These are phyloP conservation scores for Pandemis corylana DNA, from an alignment of 2,888 invertebrate species.

Conservation along the genomic window DNA sequence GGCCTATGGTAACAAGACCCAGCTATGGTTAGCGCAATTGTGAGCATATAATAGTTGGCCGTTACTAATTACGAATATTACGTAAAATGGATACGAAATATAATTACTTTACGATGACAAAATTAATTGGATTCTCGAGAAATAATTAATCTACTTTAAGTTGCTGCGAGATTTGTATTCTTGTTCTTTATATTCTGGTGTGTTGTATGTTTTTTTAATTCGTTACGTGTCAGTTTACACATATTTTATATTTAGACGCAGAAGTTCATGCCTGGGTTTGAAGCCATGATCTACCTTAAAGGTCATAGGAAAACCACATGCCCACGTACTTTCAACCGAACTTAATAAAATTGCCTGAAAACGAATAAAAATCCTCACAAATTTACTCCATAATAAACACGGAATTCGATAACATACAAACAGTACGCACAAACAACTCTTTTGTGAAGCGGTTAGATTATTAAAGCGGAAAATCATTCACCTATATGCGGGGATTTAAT, in stretches of 20 bases:
- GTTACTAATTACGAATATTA: not conserved
- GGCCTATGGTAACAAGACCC: too few species aligned
- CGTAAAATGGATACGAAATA: not conserved
- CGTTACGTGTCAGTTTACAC: too few species aligned
- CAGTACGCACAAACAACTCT: not conserved
- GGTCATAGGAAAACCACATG: too few species aligned
- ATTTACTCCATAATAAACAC: too few species aligned
- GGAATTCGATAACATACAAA: not conserved
- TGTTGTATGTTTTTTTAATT: too few species aligned
- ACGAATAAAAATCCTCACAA: too few species aligned
- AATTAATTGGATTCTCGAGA: not conserved
- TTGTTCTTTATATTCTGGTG: not conserved
- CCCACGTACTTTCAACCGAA: not conserved
- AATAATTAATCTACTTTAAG: not conserved
- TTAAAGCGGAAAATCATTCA: not conserved
- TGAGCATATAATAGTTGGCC: not conserved
- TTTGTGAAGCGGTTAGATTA: slow-evolving; percentile 1
- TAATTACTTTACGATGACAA: not conserved
- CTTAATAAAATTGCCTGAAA: too few species aligned
- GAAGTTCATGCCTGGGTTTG: too few species aligned
- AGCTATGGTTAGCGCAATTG: too few species aligned
- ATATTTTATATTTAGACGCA: too few species aligned
- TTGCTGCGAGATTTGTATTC: not conserved
- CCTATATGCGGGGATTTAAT: not conserved
- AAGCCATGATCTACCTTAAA: too few species aligned